These are phyloP conservation scores for Melospiza georgiana DNA, from an alignment of 2,113 vertebrate genomes.

Conservation along the genomic window DNA sequence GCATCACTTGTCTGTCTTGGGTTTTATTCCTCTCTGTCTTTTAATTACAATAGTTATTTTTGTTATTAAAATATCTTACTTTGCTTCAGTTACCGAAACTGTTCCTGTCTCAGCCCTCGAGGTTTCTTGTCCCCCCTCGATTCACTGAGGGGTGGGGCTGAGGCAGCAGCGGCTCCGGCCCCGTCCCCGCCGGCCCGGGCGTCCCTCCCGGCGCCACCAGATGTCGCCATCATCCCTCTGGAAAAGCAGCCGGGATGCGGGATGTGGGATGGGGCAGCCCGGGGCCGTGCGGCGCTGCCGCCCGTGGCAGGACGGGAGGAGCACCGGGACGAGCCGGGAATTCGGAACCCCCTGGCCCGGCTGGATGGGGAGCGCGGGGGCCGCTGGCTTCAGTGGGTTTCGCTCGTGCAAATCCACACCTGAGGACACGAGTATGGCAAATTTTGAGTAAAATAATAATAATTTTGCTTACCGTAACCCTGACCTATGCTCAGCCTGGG, in stretches of 20 bases:
- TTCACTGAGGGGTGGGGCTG: background rate
- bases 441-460: background rate
- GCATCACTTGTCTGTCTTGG: background rate
- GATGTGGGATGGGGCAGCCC: too few species aligned
- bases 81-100: background rate
- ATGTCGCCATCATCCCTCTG: conserved; percentile 73
- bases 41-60: background rate
- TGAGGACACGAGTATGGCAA: too few species aligned
- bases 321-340: too few species aligned
- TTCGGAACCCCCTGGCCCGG: background rate
- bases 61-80: too few species aligned
- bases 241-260: background rate
- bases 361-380: too few species aligned
- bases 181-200: background rate
- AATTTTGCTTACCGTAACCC: fast-evolving
- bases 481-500: background rate
- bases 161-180: fast-evolving
- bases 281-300: background rate
- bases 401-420: too few species aligned
- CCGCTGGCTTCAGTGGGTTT: background rate
- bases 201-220: conserved; percentile 66
- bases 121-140: fast-evolving
- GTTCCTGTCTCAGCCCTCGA: too few species aligned
- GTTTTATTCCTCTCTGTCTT: background rate
- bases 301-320: fast-evolving